These are phyloP conservation scores for Nematolebias whitei DNA, from an alignment of 2,113 vertebrate species.

Conservation along the genomic window DNA sequence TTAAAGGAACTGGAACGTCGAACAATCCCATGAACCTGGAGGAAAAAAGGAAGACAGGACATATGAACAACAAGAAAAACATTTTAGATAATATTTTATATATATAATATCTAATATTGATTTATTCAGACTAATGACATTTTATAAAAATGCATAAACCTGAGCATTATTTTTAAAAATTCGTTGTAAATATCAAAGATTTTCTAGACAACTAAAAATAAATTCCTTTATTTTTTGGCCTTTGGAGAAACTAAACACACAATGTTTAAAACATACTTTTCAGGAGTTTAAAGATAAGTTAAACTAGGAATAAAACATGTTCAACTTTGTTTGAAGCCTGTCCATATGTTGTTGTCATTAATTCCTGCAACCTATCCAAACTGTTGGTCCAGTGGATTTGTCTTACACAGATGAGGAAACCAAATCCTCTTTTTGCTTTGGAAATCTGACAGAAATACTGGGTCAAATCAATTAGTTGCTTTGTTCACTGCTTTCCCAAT, in stretches of 20 bases:
- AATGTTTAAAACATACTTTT: neutral
- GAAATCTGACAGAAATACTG: neutral
- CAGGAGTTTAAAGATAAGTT: neutral
- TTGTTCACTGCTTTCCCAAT: neutral
- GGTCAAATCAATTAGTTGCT: neutral
- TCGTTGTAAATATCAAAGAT: neutral
- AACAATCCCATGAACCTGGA: constrained; percentile 94
- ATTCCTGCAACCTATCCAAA: no score
- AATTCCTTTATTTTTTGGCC: no score
- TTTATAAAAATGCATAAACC: neutral
- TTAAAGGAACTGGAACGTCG: constrained; percentile 98
- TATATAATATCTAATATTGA: neutral
- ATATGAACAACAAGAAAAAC: no score
- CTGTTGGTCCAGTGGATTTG: neutral
- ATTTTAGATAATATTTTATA: neutral
- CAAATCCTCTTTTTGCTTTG: neutral
- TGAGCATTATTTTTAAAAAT: neutral
- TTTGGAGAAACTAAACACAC: no score
- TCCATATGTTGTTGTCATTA: neutral
- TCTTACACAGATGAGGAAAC: neutral
- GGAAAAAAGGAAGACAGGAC: neutral
- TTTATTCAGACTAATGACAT: neutral
- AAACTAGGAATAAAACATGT: neutral
- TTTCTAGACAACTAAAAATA: neutral
- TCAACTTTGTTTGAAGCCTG: neutral